Percentiles rank a stretch among this genome's conserved stretches.
phyloP scores from a whole-genome alignment of 2,888 invertebrate species.

The Zaprionus bogoriensis region DNA sequence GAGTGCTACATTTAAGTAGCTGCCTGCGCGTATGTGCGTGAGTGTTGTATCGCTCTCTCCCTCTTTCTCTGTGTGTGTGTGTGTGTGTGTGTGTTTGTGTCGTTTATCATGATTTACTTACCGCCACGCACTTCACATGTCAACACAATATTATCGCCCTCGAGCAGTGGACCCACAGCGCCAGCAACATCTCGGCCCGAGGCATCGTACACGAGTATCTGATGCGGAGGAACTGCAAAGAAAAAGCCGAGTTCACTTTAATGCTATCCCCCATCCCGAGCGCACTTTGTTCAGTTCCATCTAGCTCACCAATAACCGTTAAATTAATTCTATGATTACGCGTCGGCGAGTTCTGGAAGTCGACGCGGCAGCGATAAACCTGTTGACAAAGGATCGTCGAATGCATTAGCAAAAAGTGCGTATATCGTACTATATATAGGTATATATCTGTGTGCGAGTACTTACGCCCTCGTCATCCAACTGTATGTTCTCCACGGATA shows the following conservation, averaged over 20 bases:
- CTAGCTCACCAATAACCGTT: constrained; percentile 92
- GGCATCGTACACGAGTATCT: constrained; percentile 92
- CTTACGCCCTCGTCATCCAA: constrained; percentile 91
- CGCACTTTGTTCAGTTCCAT: constrained; percentile 33
- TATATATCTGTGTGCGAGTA: constrained; percentile 26
- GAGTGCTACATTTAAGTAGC: constrained; percentile 78
- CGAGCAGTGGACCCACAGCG: constrained; percentile 91
- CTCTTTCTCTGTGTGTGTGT: constrained; percentile 11
- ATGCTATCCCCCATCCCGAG: constrained; percentile 17
- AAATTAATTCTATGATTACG: constrained; percentile 94
- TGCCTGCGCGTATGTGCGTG: constrained; percentile 25
- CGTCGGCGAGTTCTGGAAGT: constrained; percentile 94
- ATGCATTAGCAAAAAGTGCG: constrained; percentile 32
- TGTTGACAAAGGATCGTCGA: constrained; percentile 48
- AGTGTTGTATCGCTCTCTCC: constrained; percentile 21
- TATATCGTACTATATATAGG: constrained; percentile 8
- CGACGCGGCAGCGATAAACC: constrained; percentile 93
- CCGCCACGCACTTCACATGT: constrained; percentile 95
- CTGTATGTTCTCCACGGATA: constrained; percentile 92
- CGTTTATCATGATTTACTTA: constrained; percentile 84
- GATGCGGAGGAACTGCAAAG: constrained; percentile 91
- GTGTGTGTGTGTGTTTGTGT: constrained; percentile 54
- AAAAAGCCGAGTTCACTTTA: constrained; percentile 34
- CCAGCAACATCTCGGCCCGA: constrained; percentile 91
- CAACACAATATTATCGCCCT: constrained; percentile 90